phyloP scores from a whole-genome alignment of 2,888 invertebrate species.

The Leucoptera coffeella region DNA sequence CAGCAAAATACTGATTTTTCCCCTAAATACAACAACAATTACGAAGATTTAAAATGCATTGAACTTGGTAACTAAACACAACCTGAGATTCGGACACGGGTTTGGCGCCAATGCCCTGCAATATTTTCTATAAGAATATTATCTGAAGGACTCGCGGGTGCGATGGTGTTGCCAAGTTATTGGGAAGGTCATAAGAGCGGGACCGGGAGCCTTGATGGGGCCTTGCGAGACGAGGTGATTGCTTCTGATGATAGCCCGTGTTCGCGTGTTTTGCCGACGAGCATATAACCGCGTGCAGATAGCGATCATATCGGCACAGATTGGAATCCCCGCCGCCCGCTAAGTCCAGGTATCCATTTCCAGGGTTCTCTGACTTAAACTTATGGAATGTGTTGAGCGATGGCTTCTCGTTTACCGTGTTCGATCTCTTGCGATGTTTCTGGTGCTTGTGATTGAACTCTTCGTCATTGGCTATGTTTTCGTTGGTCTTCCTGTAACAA shows the following conservation, averaged over 20 bases:
- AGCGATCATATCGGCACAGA: slow-evolving; percentile 52
- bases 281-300: slow-evolving; percentile 59
- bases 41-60: too few species aligned
- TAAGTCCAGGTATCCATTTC: slow-evolving; percentile 55
- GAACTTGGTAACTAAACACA: too few species aligned
- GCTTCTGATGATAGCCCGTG: slow-evolving; percentile 40
- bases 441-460: slow-evolving; percentile 30
- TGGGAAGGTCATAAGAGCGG: slow-evolving; percentile 28
- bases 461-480: slow-evolving; percentile 28
- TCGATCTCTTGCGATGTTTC: slow-evolving; percentile 41
- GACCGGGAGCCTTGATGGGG: slow-evolving; percentile 14
- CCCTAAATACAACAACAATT: too few species aligned
- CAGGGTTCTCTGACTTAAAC: slow-evolving; percentile 24
- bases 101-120: slow-evolving; percentile 15
- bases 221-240: slow-evolving; percentile 15
- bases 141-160: slow-evolving; percentile 40
- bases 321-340: slow-evolving; percentile 51
- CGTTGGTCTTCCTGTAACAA: slow-evolving; percentile 53
- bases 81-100: too few species aligned
- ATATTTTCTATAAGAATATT: slow-evolving; percentile 41
- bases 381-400: slow-evolving; percentile 27
- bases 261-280: slow-evolving; percentile 42
- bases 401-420: slow-evolving; percentile 45
- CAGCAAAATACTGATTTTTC: too few species aligned
- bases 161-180: slow-evolving; percentile 10